phyloP scores from a whole-genome alignment of 53 echinoderm and acorn worm species.

The Hippasteria phrygiana region DNA sequence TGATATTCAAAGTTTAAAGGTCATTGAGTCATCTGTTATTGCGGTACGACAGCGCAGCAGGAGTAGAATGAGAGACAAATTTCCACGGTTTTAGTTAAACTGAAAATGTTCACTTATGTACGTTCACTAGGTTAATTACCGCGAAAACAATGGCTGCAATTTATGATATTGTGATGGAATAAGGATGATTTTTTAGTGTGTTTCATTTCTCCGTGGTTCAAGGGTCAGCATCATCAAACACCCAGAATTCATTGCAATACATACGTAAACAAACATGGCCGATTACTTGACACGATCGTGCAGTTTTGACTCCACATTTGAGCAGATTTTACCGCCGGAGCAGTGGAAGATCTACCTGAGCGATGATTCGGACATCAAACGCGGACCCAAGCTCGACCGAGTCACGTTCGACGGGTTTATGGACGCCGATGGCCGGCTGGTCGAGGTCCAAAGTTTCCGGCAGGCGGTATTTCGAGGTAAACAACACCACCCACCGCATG shows the following conservation, averaged over 20 bases:
- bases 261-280: slow-evolving; percentile 71
- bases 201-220: no score
- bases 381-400: slow-evolving; percentile 79
- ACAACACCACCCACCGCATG: no score
- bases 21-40: neutral
- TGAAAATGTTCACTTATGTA: no score
- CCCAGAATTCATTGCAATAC: neutral
- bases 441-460: slow-evolving; percentile 91
- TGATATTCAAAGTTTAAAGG: neutral
- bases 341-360: slow-evolving; percentile 72
- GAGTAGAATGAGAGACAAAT: neutral
- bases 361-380: slow-evolving; percentile 69
- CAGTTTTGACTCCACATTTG: slow-evolving; percentile 92
- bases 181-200: no score
- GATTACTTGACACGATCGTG: slow-evolving; percentile 78
- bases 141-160: no score
- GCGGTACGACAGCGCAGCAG: neutral
- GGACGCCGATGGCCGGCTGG: slow-evolving; percentile 91
- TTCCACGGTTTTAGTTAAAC: no score
- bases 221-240: no score
- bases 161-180: no score
- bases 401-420: slow-evolving; percentile 84
- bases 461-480: slow-evolving; percentile 96
- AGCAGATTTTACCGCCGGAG: slow-evolving; percentile 89
- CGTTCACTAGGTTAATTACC: no score